A percentile compares a stretch with the other conserved stretches of the same genome.
Evolutionary conservation across 2,797 vertebrate species (phyloP).

Genomic region (Sebastes dallii): DNA sequence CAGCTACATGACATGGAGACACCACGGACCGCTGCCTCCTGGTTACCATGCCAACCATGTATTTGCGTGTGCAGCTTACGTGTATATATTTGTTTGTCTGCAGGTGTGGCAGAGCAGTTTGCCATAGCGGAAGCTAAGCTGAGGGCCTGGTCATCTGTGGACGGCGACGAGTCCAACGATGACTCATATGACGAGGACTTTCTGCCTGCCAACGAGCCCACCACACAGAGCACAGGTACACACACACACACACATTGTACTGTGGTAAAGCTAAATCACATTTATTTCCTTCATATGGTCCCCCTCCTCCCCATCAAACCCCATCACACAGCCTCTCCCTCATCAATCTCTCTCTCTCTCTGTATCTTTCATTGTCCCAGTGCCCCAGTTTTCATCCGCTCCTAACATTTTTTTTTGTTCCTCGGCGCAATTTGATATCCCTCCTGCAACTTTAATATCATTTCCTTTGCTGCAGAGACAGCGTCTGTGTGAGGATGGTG

Average conservation of each 20-base stretch:
- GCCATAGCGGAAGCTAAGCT: conserved; percentile 97
- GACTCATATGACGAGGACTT: conserved; percentile 97
- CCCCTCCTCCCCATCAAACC: background rate
- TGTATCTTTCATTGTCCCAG: conserved; percentile 71
- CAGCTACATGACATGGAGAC: conserved; percentile 10
- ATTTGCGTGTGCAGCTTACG: conserved; percentile 5
- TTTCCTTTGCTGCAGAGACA: conserved; percentile 67
- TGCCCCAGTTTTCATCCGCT: conserved; percentile 78
- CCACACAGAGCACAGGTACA: conserved; percentile 85
- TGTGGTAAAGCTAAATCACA: background rate
- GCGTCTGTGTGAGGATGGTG: conserved; percentile 44
- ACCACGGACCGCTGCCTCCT: background rate
- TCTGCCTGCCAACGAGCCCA: conserved; percentile 84
- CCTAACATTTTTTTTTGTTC: conserved; percentile 68
- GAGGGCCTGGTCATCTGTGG: conserved; percentile 96
- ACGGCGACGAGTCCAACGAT: conserved; percentile 94
- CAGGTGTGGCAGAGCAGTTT: conserved; percentile 96
- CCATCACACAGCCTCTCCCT: conserved; percentile 6
- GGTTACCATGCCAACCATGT: conserved; percentile 57
- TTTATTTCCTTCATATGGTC: conserved; percentile 26
- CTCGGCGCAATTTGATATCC: conserved; percentile 77
- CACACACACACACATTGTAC: conserved; percentile 10
- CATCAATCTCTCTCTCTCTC: conserved; percentile 10
- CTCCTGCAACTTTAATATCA: conserved; percentile 84
- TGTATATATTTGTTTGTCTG: conserved; percentile 33